phyloP scores from a whole-genome alignment of 2,888 invertebrate genomes.

The Scaptomyza polygonia region DNA sequence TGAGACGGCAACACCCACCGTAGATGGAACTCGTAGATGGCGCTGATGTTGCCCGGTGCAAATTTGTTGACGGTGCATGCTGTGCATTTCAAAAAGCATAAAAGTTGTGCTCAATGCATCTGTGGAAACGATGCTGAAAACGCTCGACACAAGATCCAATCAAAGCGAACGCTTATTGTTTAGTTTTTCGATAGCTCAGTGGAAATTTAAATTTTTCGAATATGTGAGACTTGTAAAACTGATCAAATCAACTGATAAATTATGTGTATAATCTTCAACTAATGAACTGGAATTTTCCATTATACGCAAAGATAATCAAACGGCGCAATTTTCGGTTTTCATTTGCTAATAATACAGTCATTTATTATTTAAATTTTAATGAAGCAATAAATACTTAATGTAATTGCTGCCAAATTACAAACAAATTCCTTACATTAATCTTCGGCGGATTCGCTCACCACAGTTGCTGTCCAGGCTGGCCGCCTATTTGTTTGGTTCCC shows the following conservation, averaged over 20 bases:
- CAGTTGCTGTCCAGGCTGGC: not conserved
- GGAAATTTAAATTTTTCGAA: not conserved
- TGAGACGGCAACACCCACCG: conserved; percentile 77
- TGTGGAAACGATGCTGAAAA: conserved; percentile 1
- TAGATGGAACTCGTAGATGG: conserved; percentile 62
- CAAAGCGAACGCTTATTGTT: not conserved
- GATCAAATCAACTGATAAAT: not conserved
- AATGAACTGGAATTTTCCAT: conserved; percentile 22
- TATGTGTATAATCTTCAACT: conserved; percentile 10
- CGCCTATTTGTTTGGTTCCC: conserved; percentile 27
- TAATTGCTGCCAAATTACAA: conserved; percentile 58
- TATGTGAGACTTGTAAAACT: not conserved
- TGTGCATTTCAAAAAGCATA: conserved; percentile 63
- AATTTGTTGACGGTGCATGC: conserved; percentile 74
- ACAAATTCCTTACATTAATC: conserved; percentile 50
- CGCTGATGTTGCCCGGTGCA: conserved; percentile 69
- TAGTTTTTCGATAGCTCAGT: not conserved
- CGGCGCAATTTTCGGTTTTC: conserved; percentile 9
- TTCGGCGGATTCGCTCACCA: not conserved
- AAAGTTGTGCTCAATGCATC: not conserved
- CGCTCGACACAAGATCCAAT: conserved; percentile 1
- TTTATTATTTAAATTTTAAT: conserved; percentile 34
- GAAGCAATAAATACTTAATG: conserved; percentile 45
- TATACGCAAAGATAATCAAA: not conserved
- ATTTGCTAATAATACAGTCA: conserved; percentile 7